Conservation (phyloP, 2,113 vertebrate genomes). For the Micromys minutus region DNA sequence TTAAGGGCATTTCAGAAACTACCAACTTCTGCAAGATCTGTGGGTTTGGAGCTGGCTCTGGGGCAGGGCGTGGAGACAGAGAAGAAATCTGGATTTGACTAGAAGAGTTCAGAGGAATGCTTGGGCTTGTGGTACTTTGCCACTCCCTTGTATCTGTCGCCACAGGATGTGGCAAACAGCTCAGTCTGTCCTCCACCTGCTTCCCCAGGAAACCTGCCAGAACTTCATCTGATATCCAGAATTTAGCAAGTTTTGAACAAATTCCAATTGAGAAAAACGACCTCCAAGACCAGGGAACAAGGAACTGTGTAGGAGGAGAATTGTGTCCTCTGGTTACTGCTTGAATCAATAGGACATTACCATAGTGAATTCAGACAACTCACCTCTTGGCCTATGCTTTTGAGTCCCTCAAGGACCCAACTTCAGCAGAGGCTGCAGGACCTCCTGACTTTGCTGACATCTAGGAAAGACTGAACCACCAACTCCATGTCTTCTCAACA, state of each 20-base stretch:
- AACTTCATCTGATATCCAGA: too few relatives aligned
- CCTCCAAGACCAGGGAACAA: neutral
- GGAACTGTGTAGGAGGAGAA: neutral
- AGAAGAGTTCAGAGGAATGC: neutral
- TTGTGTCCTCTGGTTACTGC: neutral
- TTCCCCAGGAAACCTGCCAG: neutral
- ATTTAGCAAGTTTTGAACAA: neutral
- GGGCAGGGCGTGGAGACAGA: neutral
- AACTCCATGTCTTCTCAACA: neutral
- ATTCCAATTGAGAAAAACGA: neutral
- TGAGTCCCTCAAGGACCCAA: fast-evolving
- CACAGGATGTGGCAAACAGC: neutral
- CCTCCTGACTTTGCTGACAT: fast-evolving
- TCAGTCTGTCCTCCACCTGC: neutral
- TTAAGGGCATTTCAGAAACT: neutral
- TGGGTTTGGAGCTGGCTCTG: too few relatives aligned
- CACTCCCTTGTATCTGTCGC: neutral
- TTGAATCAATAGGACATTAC: too few relatives aligned
- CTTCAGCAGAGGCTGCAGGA: neutral
- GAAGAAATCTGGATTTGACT: neutral
- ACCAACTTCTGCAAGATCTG: neutral
- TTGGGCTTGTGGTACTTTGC: fast-evolving
- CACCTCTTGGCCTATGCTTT: neutral
- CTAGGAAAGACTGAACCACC: fast-evolving
- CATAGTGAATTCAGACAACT: neutral